Conservation (phyloP, 2,888 invertebrate species). For the Drosophila anomelani region DNA sequence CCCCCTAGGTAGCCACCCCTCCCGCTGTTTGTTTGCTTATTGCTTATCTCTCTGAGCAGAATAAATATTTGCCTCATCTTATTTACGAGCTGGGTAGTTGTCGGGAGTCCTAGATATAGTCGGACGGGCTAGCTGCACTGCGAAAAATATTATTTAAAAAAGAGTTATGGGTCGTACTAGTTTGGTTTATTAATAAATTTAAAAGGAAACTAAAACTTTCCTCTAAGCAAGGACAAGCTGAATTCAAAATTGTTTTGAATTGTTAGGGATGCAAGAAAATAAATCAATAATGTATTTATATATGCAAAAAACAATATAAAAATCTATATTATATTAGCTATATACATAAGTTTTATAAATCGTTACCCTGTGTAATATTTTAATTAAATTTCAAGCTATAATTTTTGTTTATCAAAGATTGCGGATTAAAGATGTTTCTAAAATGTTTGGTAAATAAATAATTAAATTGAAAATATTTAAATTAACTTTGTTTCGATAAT, state of each 20-base stretch:
- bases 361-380: too few species aligned
- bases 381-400: too few species aligned
- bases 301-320: too few species aligned
- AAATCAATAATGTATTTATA: neutral
- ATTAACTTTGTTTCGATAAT: too few species aligned
- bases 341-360: too few species aligned
- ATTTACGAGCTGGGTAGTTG: slow-evolving; percentile 63
- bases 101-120: slow-evolving; percentile 15
- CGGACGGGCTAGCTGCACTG: slow-evolving; percentile 1
- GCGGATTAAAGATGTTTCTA: too few species aligned
- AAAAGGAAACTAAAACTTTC: too few species aligned
- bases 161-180: neutral
- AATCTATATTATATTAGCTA: too few species aligned
- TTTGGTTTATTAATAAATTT: neutral
- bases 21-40: slow-evolving; percentile 55
- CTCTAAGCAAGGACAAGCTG: neutral
- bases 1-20: slow-evolving; percentile 3
- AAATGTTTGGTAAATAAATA: too few species aligned
- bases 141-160: neutral
- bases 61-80: slow-evolving; percentile 75
- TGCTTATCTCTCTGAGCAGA: slow-evolving; percentile 68
- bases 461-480: too few species aligned
- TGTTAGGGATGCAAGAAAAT: too few species aligned
- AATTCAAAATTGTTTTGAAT: neutral
- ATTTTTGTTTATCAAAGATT: too few species aligned